Base-by-base conservation (phyloP, 2,113 vertebrate species). In the Proterorhinus semilunaris region DNA sequence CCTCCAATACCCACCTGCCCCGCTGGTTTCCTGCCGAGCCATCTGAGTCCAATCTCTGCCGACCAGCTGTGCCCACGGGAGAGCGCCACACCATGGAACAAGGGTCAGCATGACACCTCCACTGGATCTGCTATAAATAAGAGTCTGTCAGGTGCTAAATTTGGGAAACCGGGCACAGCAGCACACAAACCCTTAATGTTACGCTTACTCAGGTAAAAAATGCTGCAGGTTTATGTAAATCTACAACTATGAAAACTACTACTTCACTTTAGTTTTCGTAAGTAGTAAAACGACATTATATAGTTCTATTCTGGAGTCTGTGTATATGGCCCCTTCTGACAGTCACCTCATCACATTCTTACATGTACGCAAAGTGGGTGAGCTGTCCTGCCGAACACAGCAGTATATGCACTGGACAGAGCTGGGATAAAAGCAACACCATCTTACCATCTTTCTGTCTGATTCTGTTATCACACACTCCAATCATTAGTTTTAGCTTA, bases 41-140 rank as follows among this genome's bases (percentile, higher is more conserved):
- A 88, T 81, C 81, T 87, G 84, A 85, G 78, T 66, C 81, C 82
- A 81, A 81, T 84, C 83, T 79, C 74, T 78, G 72, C 62, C 76
- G 76, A 73, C 82, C 83, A 87, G 83, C 79, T 80, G 83, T 62
- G 45, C 78, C 77, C 76, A 47, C 16, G 42, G 8, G 78, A 78
- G 74, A 58, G 43, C 71, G 50, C 58, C 69, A 75, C 67, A 50
- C 42, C 79, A 65, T 49, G 54, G 67, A 77, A 67, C 62, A 44
- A 51, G 78, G 80, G 83, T 86, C 79, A 81, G 44, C 62, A 69
- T 68, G 70, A 79, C 75, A 80, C 81, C 76, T 75, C 68, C 71
- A 78, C 66, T 55, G 62, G 57, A 16, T 6, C 21, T 62, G 42
- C 74, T 81, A 77, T 74, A 83, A 80, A 82, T 70, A 59, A 63